Evolutionary conservation across 2,113 vertebrate genomes (phyloP).

Genomic region (Aplodontia rufa): DNA sequence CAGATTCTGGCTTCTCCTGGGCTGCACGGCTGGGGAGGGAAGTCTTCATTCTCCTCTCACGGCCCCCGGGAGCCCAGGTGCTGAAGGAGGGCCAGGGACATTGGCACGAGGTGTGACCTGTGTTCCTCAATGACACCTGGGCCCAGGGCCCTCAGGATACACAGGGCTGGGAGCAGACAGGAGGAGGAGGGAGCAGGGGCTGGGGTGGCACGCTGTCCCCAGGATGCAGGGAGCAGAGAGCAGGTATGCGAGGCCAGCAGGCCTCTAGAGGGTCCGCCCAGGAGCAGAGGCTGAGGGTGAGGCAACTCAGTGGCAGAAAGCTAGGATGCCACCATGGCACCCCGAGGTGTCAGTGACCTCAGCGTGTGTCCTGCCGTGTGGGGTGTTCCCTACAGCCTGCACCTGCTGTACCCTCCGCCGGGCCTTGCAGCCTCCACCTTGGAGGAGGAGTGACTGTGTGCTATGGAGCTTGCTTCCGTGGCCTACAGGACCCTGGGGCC

Average conservation of each 20-base stretch:
- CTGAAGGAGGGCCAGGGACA: no score
- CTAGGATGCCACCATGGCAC: accelerated
- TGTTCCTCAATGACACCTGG: no score
- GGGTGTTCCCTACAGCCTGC: neutral
- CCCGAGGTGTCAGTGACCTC: neutral
- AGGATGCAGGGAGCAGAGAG: neutral
- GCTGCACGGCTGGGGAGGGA: no score
- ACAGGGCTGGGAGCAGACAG: no score
- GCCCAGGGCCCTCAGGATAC: no score
- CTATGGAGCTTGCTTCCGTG: accelerated
- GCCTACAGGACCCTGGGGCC: neutral
- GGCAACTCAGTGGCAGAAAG: neutral
- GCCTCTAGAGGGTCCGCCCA: no score
- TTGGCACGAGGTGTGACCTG: no score
- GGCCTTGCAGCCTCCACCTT: neutral
- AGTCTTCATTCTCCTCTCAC: no score
- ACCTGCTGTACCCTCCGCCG: accelerated
- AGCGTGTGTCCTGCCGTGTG: neutral
- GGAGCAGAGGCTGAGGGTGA: neutral
- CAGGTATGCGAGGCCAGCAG: neutral
- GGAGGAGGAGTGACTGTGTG: neutral
- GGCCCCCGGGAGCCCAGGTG: no score
- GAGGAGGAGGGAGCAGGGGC: neutral
- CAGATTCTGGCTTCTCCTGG: no score
- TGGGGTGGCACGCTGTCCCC: no score